phyloP scores from a whole-genome alignment of 2,113 vertebrate species.

The Choloepus hoffmanni region DNA sequence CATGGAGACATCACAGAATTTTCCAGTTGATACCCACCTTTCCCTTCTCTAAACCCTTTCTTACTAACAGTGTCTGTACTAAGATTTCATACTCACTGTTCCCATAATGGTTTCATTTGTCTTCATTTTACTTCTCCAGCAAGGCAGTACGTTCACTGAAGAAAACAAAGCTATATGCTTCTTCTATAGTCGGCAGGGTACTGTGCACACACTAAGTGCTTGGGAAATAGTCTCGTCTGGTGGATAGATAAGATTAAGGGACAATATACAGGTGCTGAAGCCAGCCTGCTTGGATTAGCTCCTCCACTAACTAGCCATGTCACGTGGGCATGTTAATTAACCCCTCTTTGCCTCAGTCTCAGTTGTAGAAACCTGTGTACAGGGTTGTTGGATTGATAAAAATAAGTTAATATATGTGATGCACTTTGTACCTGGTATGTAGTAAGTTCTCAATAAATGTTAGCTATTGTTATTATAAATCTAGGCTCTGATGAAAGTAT shows the following conservation, averaged over 20 bases:
- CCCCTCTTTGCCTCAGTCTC: neutral
- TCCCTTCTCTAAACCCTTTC: neutral
- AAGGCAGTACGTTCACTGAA: constrained; percentile 16
- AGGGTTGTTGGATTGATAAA: neutral
- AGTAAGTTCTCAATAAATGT: neutral
- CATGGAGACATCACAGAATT: neutral
- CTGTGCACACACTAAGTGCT: neutral
- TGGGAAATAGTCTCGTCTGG: neutral
- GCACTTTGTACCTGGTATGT: neutral
- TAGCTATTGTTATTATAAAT: neutral
- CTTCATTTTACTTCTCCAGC: constrained; percentile 36
- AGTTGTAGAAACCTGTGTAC: neutral
- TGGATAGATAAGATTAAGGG: neutral
- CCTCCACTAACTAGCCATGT: neutral
- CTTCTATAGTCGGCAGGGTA: neutral
- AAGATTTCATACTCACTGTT: neutral
- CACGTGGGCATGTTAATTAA: neutral
- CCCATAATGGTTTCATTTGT: neutral
- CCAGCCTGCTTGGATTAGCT: neutral
- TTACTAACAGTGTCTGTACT: neutral
- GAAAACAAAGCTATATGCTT: neutral
- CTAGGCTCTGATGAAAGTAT: neutral
- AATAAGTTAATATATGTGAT: neutral
- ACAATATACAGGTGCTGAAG: neutral
- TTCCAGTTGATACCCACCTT: neutral